Evolutionary conservation across 2,797 vertebrate species (phyloP).

Genomic region (Remorina albescens): DNA sequence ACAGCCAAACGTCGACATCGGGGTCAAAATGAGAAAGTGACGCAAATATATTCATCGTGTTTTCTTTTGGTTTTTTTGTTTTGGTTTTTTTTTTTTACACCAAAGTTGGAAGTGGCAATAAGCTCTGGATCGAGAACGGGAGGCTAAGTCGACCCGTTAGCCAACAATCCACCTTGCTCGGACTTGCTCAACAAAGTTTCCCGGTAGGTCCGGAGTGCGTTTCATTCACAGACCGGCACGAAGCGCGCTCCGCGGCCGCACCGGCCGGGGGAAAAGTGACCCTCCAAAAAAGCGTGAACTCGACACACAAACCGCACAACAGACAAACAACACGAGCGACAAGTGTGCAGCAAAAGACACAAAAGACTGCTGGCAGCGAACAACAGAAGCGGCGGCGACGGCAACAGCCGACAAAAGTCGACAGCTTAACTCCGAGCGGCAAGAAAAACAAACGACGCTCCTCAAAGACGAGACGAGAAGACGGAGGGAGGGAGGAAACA

Average conservation of each 20-base stretch:
- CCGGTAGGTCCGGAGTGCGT: conserved; percentile 27
- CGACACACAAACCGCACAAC: no score
- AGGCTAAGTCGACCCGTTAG: conserved; percentile 1
- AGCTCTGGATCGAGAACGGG: neutral
- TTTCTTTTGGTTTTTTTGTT: no score
- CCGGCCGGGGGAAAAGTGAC: no score
- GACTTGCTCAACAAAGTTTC: conserved; percentile 75
- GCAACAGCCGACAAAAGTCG: conserved; percentile 24
- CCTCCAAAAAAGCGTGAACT: no score
- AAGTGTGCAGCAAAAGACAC: conserved; percentile 5
- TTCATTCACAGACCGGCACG: neutral
- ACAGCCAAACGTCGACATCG: neutral
- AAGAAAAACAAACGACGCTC: neutral
- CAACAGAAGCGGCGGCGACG: no score
- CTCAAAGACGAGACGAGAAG: no score
- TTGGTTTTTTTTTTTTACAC: no score
- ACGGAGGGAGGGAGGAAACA: no score
- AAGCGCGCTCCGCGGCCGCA: rapidly evolving
- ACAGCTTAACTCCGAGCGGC: conserved; percentile 25
- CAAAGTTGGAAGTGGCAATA: no score
- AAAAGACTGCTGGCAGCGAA: conserved; percentile 14
- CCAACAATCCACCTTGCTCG: conserved; percentile 58
- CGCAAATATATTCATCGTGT: no score
- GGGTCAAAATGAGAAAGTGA: neutral
- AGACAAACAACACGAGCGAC: neutral